These are phyloP conservation scores for Distichodus sexfasciatus DNA, from an alignment of 2,797 vertebrate species.

Conservation along the genomic window DNA sequence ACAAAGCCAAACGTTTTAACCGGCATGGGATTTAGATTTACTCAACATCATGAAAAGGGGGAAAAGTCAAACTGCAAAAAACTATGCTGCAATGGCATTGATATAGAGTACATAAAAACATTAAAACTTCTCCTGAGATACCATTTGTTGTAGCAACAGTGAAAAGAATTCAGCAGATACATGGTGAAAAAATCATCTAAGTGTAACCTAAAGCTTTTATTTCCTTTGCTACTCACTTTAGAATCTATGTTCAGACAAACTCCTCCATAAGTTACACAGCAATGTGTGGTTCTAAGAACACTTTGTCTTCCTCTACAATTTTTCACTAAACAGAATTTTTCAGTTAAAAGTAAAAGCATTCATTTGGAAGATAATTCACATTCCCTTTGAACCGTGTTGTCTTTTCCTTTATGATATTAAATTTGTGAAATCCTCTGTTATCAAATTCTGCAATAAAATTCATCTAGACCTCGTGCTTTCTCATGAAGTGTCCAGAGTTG, in stretches of 20 bases:
- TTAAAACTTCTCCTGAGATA: too few relatives aligned
- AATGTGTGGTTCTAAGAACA: too few relatives aligned
- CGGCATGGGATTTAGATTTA: background rate
- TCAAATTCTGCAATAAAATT: too few relatives aligned
- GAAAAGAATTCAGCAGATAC: background rate
- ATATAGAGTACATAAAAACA: too few relatives aligned
- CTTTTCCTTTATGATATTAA: too few relatives aligned
- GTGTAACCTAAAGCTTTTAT: background rate
- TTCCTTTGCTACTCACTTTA: constrained; percentile 7
- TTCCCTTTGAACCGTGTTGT: too few relatives aligned
- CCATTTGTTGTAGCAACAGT: background rate
- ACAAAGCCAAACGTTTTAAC: constrained; percentile 17
- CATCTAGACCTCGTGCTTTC: too few relatives aligned
- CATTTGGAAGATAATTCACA: too few relatives aligned
- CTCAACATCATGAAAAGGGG: constrained; percentile 6
- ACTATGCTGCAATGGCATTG: background rate
- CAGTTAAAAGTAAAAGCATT: too few relatives aligned
- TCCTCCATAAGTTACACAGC: background rate
- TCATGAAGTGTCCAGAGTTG: too few relatives aligned
- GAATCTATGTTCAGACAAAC: background rate
- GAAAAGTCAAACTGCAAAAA: background rate
- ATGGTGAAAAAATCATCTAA: background rate
- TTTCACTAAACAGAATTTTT: too few relatives aligned
- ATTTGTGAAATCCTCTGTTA: too few relatives aligned
- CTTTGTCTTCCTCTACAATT: background rate